These are phyloP conservation scores for Chunga burmeisteri DNA, from an alignment of 2,113 vertebrate species.

Conservation along the genomic window DNA sequence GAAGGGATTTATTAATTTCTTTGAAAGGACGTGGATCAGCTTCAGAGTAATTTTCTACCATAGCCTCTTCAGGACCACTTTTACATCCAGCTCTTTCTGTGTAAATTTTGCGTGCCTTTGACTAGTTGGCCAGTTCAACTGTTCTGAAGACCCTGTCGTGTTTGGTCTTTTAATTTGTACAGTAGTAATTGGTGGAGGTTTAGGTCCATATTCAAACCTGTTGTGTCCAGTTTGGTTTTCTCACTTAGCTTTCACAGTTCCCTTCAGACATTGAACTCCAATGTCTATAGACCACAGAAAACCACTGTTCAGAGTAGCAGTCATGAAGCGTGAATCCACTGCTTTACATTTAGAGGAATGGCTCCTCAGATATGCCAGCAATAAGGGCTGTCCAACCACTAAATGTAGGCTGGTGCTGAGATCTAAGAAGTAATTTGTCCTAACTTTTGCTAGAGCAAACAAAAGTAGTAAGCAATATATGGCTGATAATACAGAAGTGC, in stretches of 20 bases:
- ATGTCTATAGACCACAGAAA: not conserved
- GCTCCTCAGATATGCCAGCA: not conserved
- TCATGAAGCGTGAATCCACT: not conserved
- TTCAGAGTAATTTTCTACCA: not conserved
- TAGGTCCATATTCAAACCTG: not conserved
- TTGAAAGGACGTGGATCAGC: not conserved
- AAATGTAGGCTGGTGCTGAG: not conserved
- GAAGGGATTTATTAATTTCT: not conserved
- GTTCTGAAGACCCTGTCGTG: rapidly evolving
- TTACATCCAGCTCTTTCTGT: not conserved
- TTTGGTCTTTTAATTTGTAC: not conserved
- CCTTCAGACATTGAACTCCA: not conserved
- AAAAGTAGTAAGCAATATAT: not conserved
- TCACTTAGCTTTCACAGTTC: not conserved
- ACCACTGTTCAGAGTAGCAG: not conserved
- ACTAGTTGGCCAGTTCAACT: not conserved
- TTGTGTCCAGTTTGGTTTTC: not conserved
- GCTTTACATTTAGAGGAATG: not conserved
- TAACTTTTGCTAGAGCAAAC: not conserved
- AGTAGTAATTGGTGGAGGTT: not conserved
- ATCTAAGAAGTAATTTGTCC: not conserved
- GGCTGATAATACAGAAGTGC: not conserved
- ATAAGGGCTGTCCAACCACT: not conserved
- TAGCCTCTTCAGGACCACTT: not conserved
- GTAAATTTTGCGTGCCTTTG: not conserved